Percentiles rank a stretch among this genome's conserved stretches.
These are phyloP conservation scores for Yoshiicerus persimilis DNA, from an alignment of 1,140 invertebrate genomes.

Conservation along the genomic window DNA sequence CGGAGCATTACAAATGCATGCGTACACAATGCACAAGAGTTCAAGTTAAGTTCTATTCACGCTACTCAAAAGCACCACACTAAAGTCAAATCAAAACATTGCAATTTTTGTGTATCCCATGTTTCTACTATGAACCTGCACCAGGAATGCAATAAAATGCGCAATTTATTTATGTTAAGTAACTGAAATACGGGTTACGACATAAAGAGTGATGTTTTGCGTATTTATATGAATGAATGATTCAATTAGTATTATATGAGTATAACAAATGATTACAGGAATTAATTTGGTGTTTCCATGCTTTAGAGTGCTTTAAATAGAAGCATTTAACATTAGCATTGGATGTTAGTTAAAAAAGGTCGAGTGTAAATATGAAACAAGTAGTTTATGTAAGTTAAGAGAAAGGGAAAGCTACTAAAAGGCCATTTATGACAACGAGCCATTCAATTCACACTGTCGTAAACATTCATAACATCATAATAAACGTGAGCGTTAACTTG, in stretches of 20 bases:
- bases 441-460: slow-evolving; percentile 36
- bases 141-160: background rate
- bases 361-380: background rate
- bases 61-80: background rate
- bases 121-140: background rate
- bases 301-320: background rate
- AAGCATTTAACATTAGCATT: background rate
- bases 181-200: too few species aligned
- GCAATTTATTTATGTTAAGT: too few species aligned
- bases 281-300: too few species aligned
- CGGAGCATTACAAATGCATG: too few species aligned
- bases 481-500: slow-evolving; percentile 20
- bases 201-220: too few species aligned
- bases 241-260: too few species aligned
- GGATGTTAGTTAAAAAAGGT: background rate
- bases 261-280: too few species aligned
- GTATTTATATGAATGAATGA: too few species aligned
- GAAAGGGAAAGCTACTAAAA: slow-evolving; percentile 20
- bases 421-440: slow-evolving; percentile 26
- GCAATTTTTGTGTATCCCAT: background rate
- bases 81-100: background rate
- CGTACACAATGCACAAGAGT: background rate
- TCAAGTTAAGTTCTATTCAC: background rate
- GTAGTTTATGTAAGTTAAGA: background rate
- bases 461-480: slow-evolving; percentile 39